Percentiles rank a stretch among this genome's conserved stretches.
phyloP scores from a whole-genome alignment of 2,888 invertebrate genomes.

The Suillia variegata region DNA sequence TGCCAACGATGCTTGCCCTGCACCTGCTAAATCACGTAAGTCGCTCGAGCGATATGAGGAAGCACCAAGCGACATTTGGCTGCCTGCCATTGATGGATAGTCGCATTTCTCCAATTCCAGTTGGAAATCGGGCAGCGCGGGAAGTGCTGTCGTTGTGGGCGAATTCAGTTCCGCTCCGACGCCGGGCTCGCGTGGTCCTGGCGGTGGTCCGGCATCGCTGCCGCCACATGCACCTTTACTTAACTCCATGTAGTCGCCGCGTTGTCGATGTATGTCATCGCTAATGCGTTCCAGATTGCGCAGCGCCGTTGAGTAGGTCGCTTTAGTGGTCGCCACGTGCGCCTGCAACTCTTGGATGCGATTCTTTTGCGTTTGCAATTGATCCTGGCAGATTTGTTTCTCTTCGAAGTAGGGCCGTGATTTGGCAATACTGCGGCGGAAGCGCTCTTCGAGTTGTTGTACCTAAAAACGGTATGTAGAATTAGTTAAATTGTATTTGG shows the following conservation, averaged over 20 bases:
- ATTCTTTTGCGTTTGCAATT: constrained; percentile 82
- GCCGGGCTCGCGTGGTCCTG: constrained; percentile 68
- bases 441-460: constrained; percentile 80
- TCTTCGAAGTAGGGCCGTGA: constrained; percentile 91
- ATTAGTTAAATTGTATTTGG: too few relatives aligned
- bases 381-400: constrained; percentile 84
- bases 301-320: constrained; percentile 80
- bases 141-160: constrained; percentile 47
- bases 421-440: constrained; percentile 81
- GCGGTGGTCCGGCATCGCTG: constrained; percentile 55
- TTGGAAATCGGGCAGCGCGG: constrained; percentile 63
- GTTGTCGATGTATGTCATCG: constrained; percentile 79
- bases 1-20: constrained; percentile 34
- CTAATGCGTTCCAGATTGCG: constrained; percentile 87
- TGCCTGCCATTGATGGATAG: constrained; percentile 63
- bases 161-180: constrained; percentile 73
- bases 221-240: constrained; percentile 29
- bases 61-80: constrained; percentile 62
- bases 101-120: constrained; percentile 67
- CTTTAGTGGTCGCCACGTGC: constrained; percentile 75
- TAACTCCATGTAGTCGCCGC: constrained; percentile 52
- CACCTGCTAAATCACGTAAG: constrained; percentile 34
- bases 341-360: constrained; percentile 82
- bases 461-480: constrained; percentile 62
- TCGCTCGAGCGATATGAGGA: constrained; percentile 41